A percentile compares a stretch with the other conserved stretches of the same genome.
Evolutionary conservation across 2,113 vertebrate genomes (phyloP).

Genomic region (Colossoma macropomum): DNA sequence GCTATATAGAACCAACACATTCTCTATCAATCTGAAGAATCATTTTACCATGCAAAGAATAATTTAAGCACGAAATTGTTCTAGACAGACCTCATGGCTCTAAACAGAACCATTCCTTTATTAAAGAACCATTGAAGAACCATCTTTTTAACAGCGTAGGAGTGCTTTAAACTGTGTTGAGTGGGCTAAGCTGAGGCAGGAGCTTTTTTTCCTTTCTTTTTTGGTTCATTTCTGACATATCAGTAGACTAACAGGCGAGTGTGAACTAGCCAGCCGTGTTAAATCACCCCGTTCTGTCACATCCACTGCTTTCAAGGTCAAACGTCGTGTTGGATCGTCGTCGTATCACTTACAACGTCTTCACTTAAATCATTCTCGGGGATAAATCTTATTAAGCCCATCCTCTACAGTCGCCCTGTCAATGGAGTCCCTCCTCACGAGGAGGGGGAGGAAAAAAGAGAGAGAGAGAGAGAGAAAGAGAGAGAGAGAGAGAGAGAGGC

Average conservation of each 20-base stretch:
- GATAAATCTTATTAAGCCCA: slow-evolving; percentile 55
- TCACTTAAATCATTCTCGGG: slow-evolving; percentile 56
- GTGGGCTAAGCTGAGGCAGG: slow-evolving; percentile 59
- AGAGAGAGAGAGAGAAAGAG: slow-evolving; percentile 16
- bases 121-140: no score
- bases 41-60: no score
- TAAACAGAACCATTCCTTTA: no score
- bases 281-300: slow-evolving; percentile 76
- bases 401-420: slow-evolving; percentile 9
- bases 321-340: slow-evolving; percentile 58
- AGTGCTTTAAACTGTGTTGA: slow-evolving; percentile 36
- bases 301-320: slow-evolving; percentile 75
- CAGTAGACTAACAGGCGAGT: slow-evolving; percentile 47
- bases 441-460: slow-evolving; percentile 12
- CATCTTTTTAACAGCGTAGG: no score
- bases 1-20: no score
- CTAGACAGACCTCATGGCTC: no score
- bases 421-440: slow-evolving; percentile 4
- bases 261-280: slow-evolving; percentile 62
- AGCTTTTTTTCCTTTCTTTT: slow-evolving; percentile 45
- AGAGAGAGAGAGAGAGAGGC: slow-evolving; percentile 20
- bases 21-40: no score
- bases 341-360: slow-evolving; percentile 54
- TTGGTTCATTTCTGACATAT: slow-evolving; percentile 42
- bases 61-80: no score